A percentile compares a stretch with the other conserved stretches of the same genome.
Evolutionary conservation across 2,888 invertebrate genomes (phyloP).

Genomic region (Epirrita christyi): DNA sequence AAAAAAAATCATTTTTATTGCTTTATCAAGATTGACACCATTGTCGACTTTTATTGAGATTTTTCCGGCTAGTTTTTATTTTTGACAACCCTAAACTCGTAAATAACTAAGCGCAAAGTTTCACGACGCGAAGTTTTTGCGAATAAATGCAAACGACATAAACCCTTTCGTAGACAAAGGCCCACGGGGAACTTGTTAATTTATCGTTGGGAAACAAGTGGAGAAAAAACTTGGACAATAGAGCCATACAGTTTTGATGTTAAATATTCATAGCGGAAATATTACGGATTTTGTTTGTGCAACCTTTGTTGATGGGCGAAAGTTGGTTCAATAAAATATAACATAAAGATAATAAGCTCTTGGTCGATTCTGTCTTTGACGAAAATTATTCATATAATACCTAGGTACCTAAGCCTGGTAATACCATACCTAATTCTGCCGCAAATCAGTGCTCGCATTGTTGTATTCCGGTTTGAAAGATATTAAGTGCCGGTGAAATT

Average conservation of each 20-base stretch:
- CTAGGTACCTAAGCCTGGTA: too few relatives aligned
- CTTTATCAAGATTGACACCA: too few relatives aligned
- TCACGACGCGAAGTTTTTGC: slow-evolving; percentile 41
- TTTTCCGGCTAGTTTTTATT: slow-evolving; percentile 2
- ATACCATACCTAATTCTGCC: too few relatives aligned
- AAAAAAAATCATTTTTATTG: too few relatives aligned
- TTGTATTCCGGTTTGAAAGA: too few relatives aligned
- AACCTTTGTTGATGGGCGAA: slow-evolving; percentile 20
- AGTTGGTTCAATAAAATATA: slow-evolving; percentile 11
- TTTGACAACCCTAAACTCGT: slow-evolving; percentile 29
- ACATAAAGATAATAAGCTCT: neutral
- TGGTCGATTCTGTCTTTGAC: too few relatives aligned
- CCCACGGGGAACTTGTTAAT: slow-evolving; percentile 53
- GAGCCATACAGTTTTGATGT: slow-evolving; percentile 30
- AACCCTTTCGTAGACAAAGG: slow-evolving; percentile 50
- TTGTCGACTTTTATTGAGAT: too few relatives aligned
- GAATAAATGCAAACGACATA: slow-evolving; percentile 52
- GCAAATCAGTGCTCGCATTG: too few relatives aligned
- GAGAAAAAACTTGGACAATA: slow-evolving; percentile 50
- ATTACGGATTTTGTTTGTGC: slow-evolving; percentile 28
- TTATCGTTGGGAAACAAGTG: slow-evolving; percentile 53
- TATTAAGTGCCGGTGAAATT: too few relatives aligned
- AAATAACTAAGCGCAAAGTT: slow-evolving; percentile 44
- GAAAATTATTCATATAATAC: too few relatives aligned
- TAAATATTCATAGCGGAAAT: slow-evolving; percentile 43